A percentile compares a stretch with the other conserved stretches of the same genome.
Evolutionary conservation across 2,888 invertebrate species (phyloP).

Genomic region (Hemistola chrysoprasaria): DNA sequence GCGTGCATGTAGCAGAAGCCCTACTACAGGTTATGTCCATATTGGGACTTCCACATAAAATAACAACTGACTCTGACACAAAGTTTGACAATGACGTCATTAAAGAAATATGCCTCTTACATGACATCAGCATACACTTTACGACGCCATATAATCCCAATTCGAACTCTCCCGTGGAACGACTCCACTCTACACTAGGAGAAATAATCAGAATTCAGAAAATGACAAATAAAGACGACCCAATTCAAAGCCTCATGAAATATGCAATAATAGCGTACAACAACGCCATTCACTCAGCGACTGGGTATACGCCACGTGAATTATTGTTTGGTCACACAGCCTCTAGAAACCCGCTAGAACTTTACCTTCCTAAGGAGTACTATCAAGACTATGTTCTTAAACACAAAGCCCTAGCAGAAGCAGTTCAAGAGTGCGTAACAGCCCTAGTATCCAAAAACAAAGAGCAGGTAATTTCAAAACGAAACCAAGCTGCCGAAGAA

Average conservation of each 20-base stretch:
- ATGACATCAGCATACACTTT: constrained; percentile 28
- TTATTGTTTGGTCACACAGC: constrained; percentile 37
- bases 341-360: constrained; percentile 35
- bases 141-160: constrained; percentile 31
- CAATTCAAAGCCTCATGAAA: too few species aligned
- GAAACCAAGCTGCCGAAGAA: constrained; percentile 22
- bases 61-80: constrained; percentile 37
- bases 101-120: constrained; percentile 27
- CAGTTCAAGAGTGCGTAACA: constrained; percentile 23
- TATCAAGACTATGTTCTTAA: constrained; percentile 87
- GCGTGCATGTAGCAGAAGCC: too few species aligned
- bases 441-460: constrained; percentile 17
- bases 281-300: constrained; percentile 34
- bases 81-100: constrained; percentile 37
- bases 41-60: constrained; percentile 27
- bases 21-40: too few species aligned
- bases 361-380: constrained; percentile 53
- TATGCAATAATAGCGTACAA: constrained; percentile 37
- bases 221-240: constrained; percentile 29
- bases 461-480: constrained; percentile 20
- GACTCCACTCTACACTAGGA: constrained; percentile 24
- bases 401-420: constrained; percentile 62
- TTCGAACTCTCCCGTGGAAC: constrained; percentile 29
- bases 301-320: constrained; percentile 34
- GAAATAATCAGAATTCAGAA: constrained; percentile 29